Conservation (phyloP, 2,888 invertebrate species). For the Andrena chrysosceles region DNA sequence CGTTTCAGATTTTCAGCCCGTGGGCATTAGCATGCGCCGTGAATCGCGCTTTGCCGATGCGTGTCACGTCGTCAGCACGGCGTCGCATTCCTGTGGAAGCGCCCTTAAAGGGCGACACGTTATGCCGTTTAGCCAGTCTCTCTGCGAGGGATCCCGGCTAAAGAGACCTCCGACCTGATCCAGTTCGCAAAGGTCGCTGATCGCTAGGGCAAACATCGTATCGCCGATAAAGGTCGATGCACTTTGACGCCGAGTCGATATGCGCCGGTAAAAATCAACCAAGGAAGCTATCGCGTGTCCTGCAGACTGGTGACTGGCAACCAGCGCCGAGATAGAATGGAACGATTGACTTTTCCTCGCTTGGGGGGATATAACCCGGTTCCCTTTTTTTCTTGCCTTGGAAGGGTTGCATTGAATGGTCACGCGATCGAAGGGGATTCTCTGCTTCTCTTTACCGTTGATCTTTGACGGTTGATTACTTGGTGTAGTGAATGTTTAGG, state of each 20-base stretch:
- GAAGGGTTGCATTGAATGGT: background rate
- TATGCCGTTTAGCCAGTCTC: conserved; percentile 76
- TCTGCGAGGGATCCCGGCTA: conserved; percentile 58
- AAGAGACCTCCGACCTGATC: conserved; percentile 56
- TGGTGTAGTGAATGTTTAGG: background rate
- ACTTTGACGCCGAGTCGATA: conserved; percentile 15
- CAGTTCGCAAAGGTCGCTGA: conserved; percentile 58
- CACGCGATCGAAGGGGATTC: background rate
- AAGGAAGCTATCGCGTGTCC: background rate
- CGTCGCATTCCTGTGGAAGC: conserved; percentile 73
- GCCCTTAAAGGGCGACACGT: conserved; percentile 78
- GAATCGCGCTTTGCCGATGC: conserved; percentile 78
- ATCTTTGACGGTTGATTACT: background rate
- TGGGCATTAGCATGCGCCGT: conserved; percentile 80
- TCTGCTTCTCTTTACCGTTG: background rate
- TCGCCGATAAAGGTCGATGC: conserved; percentile 34
- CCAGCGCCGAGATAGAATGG: too few relatives aligned
- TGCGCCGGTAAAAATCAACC: background rate
- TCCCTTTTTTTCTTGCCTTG: too few relatives aligned
- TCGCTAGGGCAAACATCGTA: conserved; percentile 40
- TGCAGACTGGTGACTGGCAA: background rate
- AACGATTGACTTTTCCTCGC: too few relatives aligned
- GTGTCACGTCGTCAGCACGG: conserved; percentile 78
- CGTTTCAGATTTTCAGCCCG: conserved; percentile 79
- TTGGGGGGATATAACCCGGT: too few relatives aligned